A percentile compares a stretch with the other conserved stretches of the same genome.
These are phyloP conservation scores for Ciconia boyciana DNA, from an alignment of 2,113 vertebrate species.

Conservation along the genomic window DNA sequence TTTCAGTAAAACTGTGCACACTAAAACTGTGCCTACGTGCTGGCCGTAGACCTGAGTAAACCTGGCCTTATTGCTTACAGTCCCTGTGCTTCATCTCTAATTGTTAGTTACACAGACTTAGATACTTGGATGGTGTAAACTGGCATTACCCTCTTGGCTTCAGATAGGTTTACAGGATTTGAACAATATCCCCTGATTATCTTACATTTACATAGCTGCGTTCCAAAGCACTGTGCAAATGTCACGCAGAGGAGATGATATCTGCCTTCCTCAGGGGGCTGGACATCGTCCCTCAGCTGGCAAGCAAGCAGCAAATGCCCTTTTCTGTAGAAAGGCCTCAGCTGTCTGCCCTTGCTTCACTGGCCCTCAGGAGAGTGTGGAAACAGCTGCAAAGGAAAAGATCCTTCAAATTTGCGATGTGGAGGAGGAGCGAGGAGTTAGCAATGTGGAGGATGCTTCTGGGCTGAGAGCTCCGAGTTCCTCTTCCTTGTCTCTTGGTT, in stretches of 20 bases:
- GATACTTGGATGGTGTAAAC: not conserved
- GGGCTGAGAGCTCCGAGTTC: not conserved
- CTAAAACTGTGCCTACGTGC: not conserved
- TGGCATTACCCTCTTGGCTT: not conserved
- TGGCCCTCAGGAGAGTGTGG: not conserved
- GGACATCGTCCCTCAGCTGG: not conserved
- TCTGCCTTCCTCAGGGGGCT: not conserved
- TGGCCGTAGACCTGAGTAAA: not conserved
- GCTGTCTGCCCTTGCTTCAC: not conserved
- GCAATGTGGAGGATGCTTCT: not conserved
- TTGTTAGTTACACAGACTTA: not conserved
- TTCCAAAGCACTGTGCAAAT: conserved; percentile 31
- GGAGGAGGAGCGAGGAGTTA: not conserved
- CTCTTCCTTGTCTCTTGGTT: not conserved
- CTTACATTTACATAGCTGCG: conserved; percentile 17
- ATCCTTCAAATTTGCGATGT: not conserved
- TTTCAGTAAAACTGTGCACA: not conserved
- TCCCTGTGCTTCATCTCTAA: not conserved
- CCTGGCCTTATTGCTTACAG: not conserved
- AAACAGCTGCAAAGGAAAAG: not conserved
- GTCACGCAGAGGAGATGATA: not conserved
- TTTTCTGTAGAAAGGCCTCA: conserved; percentile 17
- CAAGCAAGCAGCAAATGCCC: not conserved
- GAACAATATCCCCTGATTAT: not conserved
- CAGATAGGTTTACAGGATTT: not conserved